Base-by-base conservation (phyloP, 2,113 vertebrate genomes). In the Pachyramphus minor region DNA sequence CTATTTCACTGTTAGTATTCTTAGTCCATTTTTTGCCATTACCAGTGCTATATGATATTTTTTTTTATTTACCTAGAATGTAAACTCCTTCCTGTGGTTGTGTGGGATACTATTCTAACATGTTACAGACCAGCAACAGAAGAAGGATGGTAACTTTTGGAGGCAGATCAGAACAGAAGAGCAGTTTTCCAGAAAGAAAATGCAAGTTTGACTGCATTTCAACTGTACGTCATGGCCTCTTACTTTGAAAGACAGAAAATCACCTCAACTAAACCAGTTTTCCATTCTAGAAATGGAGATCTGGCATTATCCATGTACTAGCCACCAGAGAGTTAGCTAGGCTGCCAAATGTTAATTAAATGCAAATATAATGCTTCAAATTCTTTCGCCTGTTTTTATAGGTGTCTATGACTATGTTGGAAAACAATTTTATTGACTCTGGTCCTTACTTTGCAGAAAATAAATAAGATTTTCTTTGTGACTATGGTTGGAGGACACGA, bases 261-360 rank as follows among this genome's bases (percentile, higher is more conserved):
- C 27, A 39, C n/a, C 27, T 60, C 25, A 44, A 2, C 12, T n/a
- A 44, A 88, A 60, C 4, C 9, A 52, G 9, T 62, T 90, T 84
- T 9, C 35, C 14, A 22, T 72, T 23, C 60, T 58, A 44, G 49
- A 89, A 85, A 44, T 12, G 5, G 45, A 76, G 28, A 42, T 42
- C 25, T 82, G 44, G 47, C 25, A 33, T 68, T 72, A 64, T 69
- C 62, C 2, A 20, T 17, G 8, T 89, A 50, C 8, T 42, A 82
- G 41, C 14, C 20, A 68, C 69, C 41, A 91, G 49, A 68, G 27
- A 68, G 30, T 44, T 82, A 87, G 11, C 15, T 60, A 49, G 31
- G 35, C 50, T 89, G 73, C 53, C 84, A 93, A 94, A 76, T 58
- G n/a, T 39, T 94, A 79, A 93, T 93, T 82, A 80, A 93, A 90